Percentiles rank a stretch among this genome's conserved stretches.
Evolutionary conservation across 2,113 vertebrate genomes (phyloP).

Genomic region (Fukomys damarensis): DNA sequence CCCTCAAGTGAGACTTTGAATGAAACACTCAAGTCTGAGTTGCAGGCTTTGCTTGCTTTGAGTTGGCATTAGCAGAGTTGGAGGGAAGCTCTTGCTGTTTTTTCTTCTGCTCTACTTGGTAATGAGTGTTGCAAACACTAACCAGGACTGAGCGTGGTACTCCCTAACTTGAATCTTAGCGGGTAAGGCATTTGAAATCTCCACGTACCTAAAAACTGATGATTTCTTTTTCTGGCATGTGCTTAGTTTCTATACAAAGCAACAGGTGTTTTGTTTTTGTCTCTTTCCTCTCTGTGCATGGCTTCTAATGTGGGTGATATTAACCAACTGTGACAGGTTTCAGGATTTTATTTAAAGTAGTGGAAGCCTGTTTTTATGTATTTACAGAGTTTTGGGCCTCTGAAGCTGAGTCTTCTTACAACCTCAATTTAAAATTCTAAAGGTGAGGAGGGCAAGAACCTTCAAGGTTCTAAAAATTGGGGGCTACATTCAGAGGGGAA

Average conservation of each 20-base stretch:
- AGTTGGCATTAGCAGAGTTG: slow-evolving; percentile 40
- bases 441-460: neutral
- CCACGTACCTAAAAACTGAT: slow-evolving; percentile 66
- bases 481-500: neutral
- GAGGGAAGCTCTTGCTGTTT: slow-evolving; percentile 52
- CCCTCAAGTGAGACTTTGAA: neutral
- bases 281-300: slow-evolving; percentile 78
- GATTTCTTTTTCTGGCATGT: slow-evolving; percentile 71
- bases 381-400: slow-evolving; percentile 52
- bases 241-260: slow-evolving; percentile 86
- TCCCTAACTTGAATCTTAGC: slow-evolving; percentile 54
- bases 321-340: slow-evolving; percentile 86
- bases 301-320: slow-evolving; percentile 82
- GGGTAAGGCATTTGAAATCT: slow-evolving; percentile 68
- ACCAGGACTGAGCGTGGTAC: slow-evolving; percentile 61
- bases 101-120: slow-evolving; percentile 84
- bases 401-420: neutral
- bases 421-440: slow-evolving; percentile 40
- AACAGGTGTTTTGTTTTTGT: slow-evolving; percentile 81
- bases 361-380: slow-evolving; percentile 76
- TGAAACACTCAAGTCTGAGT: neutral
- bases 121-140: slow-evolving; percentile 73
- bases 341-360: slow-evolving; percentile 83
- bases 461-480: neutral
- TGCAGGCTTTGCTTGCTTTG: slow-evolving; percentile 56